phyloP scores from a whole-genome alignment of 2,113 vertebrate genomes.

The Patagioenas fasciata region DNA sequence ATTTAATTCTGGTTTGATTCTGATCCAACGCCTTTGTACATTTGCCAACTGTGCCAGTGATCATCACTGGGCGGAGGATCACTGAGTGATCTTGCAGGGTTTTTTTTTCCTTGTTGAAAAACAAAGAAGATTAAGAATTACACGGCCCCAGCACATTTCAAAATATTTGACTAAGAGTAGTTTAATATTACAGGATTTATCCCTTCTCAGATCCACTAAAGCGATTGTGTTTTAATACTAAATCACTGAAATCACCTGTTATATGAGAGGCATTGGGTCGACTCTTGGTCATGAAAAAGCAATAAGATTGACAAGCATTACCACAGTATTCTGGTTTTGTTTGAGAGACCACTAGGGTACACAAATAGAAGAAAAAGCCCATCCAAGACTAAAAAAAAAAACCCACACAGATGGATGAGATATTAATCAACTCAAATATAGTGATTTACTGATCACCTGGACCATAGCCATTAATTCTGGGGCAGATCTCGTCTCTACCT shows the following conservation, averaged over 20 bases:
- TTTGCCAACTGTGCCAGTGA: neutral
- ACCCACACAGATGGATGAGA: fast-evolving
- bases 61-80: neutral
- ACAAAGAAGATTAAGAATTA: neutral
- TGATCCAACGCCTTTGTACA: constrained; percentile 32
- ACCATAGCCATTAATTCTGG: neutral
- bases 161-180: neutral
- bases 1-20: constrained; percentile 60
- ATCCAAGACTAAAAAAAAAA: neutral
- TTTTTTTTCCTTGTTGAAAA: neutral
- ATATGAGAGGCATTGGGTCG: neutral
- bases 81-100: neutral
- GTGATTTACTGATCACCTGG: neutral
- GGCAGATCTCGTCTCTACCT: neutral
- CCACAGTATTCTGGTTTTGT: neutral
- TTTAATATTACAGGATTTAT: constrained; percentile 2
- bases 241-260: neutral
- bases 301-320: neutral
- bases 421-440: neutral
- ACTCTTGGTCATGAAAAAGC: neutral
- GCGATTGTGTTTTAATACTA: neutral
- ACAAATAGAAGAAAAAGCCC: neutral
- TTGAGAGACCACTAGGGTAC: neutral
- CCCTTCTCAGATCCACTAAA: neutral
- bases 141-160: neutral